phyloP scores from a whole-genome alignment of 2,113 vertebrate genomes.

The Podarcis cretensis region DNA sequence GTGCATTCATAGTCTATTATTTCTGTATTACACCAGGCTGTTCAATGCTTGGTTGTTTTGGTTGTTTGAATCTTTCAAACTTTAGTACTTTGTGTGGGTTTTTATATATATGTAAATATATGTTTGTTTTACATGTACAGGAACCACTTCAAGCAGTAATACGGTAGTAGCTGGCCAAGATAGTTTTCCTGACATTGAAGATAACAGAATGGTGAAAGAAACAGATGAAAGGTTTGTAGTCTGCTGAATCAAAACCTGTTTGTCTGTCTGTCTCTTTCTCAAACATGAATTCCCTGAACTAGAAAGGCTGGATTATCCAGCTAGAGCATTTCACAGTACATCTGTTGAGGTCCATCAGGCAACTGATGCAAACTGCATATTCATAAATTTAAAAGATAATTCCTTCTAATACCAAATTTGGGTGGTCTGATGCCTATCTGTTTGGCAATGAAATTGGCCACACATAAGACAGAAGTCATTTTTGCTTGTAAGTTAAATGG shows the following conservation, averaged over 20 bases:
- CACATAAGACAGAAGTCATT: neutral
- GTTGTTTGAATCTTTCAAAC: neutral
- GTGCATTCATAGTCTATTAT: neutral
- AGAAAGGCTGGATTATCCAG: neutral
- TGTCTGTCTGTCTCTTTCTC: slow-evolving; percentile 7
- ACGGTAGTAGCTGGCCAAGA: slow-evolving; percentile 95
- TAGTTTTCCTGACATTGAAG: slow-evolving; percentile 88
- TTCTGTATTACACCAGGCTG: neutral
- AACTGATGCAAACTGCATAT: neutral
- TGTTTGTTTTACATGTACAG: slow-evolving; percentile 67
- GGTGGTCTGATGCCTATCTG: neutral
- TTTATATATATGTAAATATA: neutral
- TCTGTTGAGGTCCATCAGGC: slow-evolving; percentile 2
- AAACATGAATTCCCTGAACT: neutral
- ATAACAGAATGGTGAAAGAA: slow-evolving; percentile 87
- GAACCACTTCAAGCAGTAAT: slow-evolving; percentile 97
- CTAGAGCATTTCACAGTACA: neutral
- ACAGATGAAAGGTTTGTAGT: slow-evolving; percentile 89
- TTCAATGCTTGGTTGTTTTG: neutral
- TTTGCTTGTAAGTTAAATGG: neutral
- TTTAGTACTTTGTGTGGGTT: neutral
- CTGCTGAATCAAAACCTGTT: neutral
- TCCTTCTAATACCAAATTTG: neutral
- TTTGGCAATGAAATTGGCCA: neutral
- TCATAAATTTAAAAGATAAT: neutral